phyloP scores from a whole-genome alignment of 1,140 invertebrate genomes.

The Drosophila teissieri region DNA sequence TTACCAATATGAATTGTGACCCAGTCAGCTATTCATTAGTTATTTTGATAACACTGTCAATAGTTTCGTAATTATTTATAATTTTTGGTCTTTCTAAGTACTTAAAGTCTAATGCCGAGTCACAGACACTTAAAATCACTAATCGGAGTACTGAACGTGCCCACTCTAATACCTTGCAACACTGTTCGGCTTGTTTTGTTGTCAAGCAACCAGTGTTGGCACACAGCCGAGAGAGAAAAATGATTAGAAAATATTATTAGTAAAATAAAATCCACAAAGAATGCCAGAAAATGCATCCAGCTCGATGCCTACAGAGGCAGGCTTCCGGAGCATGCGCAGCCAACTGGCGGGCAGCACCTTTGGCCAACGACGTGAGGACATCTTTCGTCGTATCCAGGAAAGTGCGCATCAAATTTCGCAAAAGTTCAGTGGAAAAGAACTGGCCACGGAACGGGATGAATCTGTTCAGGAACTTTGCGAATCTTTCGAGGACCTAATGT shows the following conservation, averaged over 20 bases:
- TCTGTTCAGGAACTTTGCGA: constrained; percentile 87
- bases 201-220: constrained; percentile 5
- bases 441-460: constrained; percentile 92
- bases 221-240: constrained; percentile 21
- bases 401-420: constrained; percentile 90
- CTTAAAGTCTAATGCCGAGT: too few species aligned
- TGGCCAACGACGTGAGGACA: constrained; percentile 74
- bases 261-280: constrained; percentile 19
- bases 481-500: constrained; percentile 87
- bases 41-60: too few species aligned
- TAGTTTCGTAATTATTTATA: too few species aligned
- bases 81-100: too few species aligned
- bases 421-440: constrained; percentile 91
- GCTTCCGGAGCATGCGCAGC: constrained; percentile 17
- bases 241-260: constrained; percentile 47
- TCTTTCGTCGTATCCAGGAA: constrained; percentile 66
- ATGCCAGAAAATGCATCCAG: constrained; percentile 64
- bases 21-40: too few species aligned
- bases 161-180: constrained; percentile 13
- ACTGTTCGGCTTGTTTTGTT: constrained; percentile 29
- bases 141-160: background rate
- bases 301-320: constrained; percentile 33
- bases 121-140: background rate
- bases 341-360: constrained; percentile 66
- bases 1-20: too few species aligned